A percentile compares a stretch with the other conserved stretches of the same genome.
These are phyloP conservation scores for Xenopus borealis DNA, from an alignment of 2,113 vertebrate species.

Conservation along the genomic window DNA sequence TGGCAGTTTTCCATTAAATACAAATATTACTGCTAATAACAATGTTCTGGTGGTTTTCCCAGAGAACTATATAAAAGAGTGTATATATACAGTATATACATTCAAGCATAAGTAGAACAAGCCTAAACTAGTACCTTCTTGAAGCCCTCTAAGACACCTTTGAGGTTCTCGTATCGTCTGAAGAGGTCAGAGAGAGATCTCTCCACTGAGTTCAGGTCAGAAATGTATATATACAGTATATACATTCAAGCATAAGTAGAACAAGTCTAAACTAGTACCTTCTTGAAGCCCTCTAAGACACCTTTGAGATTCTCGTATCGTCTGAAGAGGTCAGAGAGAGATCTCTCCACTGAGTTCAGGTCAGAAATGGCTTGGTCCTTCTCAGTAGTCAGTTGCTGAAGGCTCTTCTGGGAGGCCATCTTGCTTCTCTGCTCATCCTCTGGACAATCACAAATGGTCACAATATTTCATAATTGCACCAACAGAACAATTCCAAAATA, in stretches of 20 bases:
- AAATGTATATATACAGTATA: too few species aligned
- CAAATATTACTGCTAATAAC: too few species aligned
- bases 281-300: conserved; percentile 93
- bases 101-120: too few species aligned
- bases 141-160: conserved; percentile 90
- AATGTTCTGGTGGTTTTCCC: too few species aligned
- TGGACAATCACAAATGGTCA: conserved; percentile 50
- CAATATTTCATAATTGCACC: not conserved
- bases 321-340: conserved; percentile 91
- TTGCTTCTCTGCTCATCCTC: conserved; percentile 89
- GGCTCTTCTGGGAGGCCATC: conserved; percentile 80
- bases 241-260: too few species aligned
- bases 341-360: conserved; percentile 92
- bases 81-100: too few species aligned
- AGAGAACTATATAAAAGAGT: too few species aligned
- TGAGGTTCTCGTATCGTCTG: conserved; percentile 93
- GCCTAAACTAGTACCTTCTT: conserved; percentile 78
- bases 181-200: conserved; percentile 94
- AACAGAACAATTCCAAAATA: too few species aligned
- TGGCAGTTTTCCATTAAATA: too few species aligned
- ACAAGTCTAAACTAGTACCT: conserved; percentile 64
- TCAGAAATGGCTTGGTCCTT: conserved; percentile 91
- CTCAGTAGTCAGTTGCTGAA: conserved; percentile 83
- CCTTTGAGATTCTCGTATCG: conserved; percentile 95
- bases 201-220: conserved; percentile 93